Conservation (phyloP, 2,113 vertebrate genomes). For the Diadophis punctatus region DNA sequence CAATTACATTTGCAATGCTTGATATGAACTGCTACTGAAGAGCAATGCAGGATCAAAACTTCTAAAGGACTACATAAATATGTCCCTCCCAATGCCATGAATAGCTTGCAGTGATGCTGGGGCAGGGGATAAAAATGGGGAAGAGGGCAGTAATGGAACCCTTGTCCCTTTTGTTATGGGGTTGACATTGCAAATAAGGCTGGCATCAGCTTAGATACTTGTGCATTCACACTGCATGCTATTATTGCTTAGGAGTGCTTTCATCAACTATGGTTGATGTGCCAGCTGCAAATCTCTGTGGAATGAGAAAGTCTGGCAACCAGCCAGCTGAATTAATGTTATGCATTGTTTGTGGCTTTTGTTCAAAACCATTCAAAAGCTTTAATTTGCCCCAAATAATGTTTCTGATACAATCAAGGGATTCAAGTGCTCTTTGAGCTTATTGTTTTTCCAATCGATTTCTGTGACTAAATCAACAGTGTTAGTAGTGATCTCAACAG, state of each 20-base stretch:
- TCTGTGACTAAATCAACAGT: neutral
- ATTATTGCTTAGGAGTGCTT: neutral
- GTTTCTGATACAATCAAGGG: neutral
- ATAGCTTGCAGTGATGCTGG: neutral
- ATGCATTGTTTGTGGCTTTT: neutral
- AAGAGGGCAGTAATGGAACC: neutral
- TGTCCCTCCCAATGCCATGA: neutral
- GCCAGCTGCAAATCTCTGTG: neutral
- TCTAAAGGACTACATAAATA: neutral
- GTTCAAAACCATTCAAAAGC: neutral
- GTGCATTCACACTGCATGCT: neutral
- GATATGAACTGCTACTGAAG: neutral
- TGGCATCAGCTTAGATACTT: neutral
- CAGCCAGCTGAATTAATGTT: neutral
- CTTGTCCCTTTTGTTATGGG: neutral
- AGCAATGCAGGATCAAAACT: neutral
- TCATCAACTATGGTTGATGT: neutral
- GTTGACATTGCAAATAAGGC: neutral
- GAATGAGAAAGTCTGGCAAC: neutral
- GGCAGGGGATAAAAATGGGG: neutral
- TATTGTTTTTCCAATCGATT: neutral
- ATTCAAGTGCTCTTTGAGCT: neutral
- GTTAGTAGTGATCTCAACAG: neutral
- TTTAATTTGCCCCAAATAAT: neutral
- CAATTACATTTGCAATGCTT: neutral